These are phyloP conservation scores for Raja brachyura DNA, from an alignment of 2,113 vertebrate species.

Conservation along the genomic window DNA sequence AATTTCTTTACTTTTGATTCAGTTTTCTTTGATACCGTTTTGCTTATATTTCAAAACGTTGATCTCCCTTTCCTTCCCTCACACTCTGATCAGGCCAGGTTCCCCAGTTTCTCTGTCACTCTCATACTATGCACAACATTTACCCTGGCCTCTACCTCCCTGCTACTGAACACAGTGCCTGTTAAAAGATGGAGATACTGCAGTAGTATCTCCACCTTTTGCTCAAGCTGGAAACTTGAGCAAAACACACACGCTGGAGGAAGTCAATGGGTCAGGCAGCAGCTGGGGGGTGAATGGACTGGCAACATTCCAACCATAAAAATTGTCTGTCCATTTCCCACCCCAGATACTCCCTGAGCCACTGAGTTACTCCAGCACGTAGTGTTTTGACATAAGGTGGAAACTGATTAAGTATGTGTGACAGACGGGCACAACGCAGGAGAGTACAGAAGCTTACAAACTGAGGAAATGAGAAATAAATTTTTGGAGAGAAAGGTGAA, in stretches of 20 bases:
- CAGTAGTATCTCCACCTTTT: too few species aligned
- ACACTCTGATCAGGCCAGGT: not conserved
- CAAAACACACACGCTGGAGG: too few species aligned
- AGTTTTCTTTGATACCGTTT: not conserved
- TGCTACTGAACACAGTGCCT: not conserved
- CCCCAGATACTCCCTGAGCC: too few species aligned
- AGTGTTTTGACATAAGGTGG: not conserved
- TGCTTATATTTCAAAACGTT: not conserved
- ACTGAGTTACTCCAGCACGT: too few species aligned
- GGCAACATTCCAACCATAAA: too few species aligned
- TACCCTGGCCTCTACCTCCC: not conserved
- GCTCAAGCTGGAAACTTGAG: too few species aligned
- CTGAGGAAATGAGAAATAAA: not conserved
- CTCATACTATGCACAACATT: not conserved
- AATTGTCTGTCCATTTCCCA: too few species aligned
- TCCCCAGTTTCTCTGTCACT: not conserved
- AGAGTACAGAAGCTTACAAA: not conserved
- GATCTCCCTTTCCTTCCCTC: not conserved
- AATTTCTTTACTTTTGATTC: not conserved
- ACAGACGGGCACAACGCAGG: not conserved
- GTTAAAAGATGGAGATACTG: too few species aligned
- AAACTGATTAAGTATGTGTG: not conserved
- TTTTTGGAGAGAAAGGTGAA: not conserved
- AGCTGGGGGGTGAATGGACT: too few species aligned
- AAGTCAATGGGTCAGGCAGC: too few species aligned